A percentile compares a stretch with the other conserved stretches of the same genome.
Conservation (phyloP, 2,888 invertebrate genomes). For the Leptothorax acervorum region DNA sequence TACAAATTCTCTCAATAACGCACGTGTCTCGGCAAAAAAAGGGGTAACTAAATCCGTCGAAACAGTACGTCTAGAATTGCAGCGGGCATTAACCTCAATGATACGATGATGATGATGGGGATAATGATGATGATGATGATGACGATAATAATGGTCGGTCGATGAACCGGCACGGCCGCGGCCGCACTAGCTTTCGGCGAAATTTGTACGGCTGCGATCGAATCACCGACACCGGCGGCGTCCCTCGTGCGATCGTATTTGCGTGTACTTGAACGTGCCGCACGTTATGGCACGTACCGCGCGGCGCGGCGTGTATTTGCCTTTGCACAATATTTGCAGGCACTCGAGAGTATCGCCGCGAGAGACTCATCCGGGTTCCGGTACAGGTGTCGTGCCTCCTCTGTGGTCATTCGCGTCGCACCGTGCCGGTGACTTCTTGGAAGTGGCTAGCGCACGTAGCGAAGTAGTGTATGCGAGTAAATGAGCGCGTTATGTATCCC, state of each 20-base stretch:
- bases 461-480: conserved; percentile 29
- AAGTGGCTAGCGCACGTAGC: conserved; percentile 35
- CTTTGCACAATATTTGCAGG: conserved; percentile 67
- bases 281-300: conserved; percentile 23
- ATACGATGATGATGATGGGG: conserved; percentile 40
- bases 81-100: conserved; percentile 51
- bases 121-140: conserved; percentile 25
- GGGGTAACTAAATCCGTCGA: conserved; percentile 9
- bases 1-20: conserved; percentile 16
- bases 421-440: conserved; percentile 38
- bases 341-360: conserved; percentile 49
- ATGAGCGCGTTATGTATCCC: conserved; percentile 33
- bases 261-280: conserved; percentile 27
- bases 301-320: conserved; percentile 58
- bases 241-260: conserved; percentile 39
- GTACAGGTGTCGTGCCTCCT: conserved; percentile 40
- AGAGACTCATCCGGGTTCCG: conserved; percentile 42
- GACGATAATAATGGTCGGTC: conserved; percentile 20
- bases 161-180: conserved; percentile 24
- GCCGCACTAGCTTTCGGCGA: conserved; percentile 25
- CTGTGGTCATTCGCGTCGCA: not conserved
- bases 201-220: conserved; percentile 33
- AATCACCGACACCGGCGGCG: conserved; percentile 29
- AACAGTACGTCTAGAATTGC: conserved; percentile 28
- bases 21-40: conserved; percentile 14